Percentiles rank a stretch among this genome's conserved stretches.
Conservation (phyloP, 2,113 vertebrate species). For the Neogobius melanostomus region DNA sequence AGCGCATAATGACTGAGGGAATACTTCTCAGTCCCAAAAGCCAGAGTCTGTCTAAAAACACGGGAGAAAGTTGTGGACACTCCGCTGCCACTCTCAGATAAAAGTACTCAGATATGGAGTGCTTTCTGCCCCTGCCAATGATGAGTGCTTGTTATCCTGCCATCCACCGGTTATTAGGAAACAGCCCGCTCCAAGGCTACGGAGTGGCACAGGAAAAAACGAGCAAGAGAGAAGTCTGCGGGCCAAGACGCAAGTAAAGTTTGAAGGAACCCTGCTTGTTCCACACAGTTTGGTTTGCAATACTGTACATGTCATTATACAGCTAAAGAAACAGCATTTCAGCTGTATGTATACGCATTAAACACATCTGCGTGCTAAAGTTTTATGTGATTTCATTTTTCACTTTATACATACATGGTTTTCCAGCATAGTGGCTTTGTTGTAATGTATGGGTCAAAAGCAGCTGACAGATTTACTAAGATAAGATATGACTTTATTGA, state of each 20-base stretch:
- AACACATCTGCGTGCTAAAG: too few relatives aligned
- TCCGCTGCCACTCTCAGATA: neutral
- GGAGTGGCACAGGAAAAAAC: neutral
- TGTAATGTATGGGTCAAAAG: too few relatives aligned
- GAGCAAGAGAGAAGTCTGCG: neutral
- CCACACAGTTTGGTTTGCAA: neutral
- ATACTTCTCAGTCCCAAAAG: conserved; percentile 1
- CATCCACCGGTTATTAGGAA: conserved; percentile 4
- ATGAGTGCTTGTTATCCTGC: conserved; percentile 4
- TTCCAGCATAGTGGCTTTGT: too few relatives aligned
- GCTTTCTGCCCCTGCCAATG: neutral
- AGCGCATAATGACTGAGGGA: conserved; percentile 8
- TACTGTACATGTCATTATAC: neutral
- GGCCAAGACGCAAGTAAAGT: neutral
- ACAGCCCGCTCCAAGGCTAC: neutral
- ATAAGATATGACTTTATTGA: too few relatives aligned
- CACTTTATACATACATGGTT: too few relatives aligned
- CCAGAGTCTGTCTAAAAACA: neutral
- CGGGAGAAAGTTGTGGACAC: neutral
- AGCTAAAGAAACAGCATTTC: neutral
- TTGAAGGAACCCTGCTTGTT: neutral
- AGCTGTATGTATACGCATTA: too few relatives aligned
- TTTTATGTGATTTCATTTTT: too few relatives aligned
- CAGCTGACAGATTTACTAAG: too few relatives aligned
- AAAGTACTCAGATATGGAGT: neutral